Percentiles rank a stretch among this genome's conserved stretches.
phyloP scores from a whole-genome alignment of 2,888 invertebrate genomes.

The Auanema freiburgensis region DNA sequence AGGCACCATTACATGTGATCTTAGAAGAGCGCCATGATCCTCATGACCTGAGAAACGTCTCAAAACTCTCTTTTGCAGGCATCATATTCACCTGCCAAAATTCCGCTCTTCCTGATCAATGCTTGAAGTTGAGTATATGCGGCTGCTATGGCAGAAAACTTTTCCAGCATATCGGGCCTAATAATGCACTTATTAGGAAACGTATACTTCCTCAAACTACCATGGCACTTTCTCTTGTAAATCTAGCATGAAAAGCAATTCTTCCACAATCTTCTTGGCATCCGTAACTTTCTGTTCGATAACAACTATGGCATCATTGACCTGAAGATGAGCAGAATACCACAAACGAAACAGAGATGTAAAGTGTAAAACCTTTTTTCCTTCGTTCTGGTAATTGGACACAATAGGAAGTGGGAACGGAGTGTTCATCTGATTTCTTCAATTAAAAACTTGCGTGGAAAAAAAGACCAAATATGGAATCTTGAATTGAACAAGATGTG shows the following conservation, averaged over 20 bases:
- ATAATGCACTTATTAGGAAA: background rate
- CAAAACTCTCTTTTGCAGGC: too few relatives aligned
- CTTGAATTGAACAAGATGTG: background rate
- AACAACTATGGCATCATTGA: constrained; percentile 26
- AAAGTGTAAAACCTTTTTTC: constrained; percentile 23
- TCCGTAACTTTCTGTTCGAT: constrained; percentile 34
- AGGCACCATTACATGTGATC: constrained; percentile 53
- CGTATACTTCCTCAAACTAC: constrained; percentile 14
- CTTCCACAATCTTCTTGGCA: constrained; percentile 43
- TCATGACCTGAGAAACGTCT: constrained; percentile 29
- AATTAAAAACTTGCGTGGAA: background rate
- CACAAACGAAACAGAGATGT: background rate
- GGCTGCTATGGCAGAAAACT: constrained; percentile 49
- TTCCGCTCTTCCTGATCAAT: constrained; percentile 38
- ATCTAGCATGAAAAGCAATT: constrained; percentile 42
- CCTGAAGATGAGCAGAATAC: constrained; percentile 7
- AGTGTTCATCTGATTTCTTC: background rate
- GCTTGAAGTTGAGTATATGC: constrained; percentile 48
- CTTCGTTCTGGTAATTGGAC: constrained; percentile 25
- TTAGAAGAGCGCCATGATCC: constrained; percentile 45
- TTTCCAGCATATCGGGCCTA: constrained; percentile 55
- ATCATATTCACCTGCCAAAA: constrained; percentile 27
- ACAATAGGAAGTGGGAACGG: constrained; percentile 16
- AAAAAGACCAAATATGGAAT: background rate
- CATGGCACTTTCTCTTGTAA: constrained; percentile 46